Evolutionary conservation across 2,113 vertebrate genomes (phyloP), one percentile per base, ranked within the genome.

Genomic region (Sprattus sprattus): DNA sequence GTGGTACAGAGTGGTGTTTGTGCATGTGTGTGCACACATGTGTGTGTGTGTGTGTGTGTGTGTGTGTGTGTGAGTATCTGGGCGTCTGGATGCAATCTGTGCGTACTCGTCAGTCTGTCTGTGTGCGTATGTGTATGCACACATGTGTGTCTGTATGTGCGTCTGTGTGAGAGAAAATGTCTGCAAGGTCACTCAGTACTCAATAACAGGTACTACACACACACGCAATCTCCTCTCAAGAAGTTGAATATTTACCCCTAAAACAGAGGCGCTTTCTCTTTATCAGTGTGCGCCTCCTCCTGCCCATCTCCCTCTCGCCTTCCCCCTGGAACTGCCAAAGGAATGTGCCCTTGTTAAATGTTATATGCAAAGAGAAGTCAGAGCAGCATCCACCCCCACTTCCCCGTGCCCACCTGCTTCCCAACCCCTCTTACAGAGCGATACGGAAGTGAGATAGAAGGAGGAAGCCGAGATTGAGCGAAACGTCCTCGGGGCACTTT

Each of bases 271-370:
- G 86, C 44, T 71, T 67, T 89, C 64, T 82, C 81, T 85, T 82
- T 92, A 64, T 89, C 87, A 92, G 89, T 89, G 83, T 92, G 50
- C 84, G 85, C 64, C 81, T 78, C 71, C 83, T 86, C 80, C 85
- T 80, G 60, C 60, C 28, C 82, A 20, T n/a, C 54, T 78, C 81
- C 81, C 60, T 86, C 84, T 15, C 10, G 11, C 85, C 39, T 93
- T 82, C 44, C 91, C 92, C 91, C 93, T 91, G 91, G 90, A 84
- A 86, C 81, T 60, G 84, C 78, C 84, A 60, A 82, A 89, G 92
- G 93, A 93, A 94, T 93, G 91, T 86, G 81, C 84, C 92, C 85
- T 89, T 92, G 88, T 91, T 91, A 85, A 91, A 91, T 90, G 91
- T 92, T 89, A 92, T 92, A 93, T 92, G 75, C 86, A 89, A 45